Evolutionary conservation across 2,888 invertebrate genomes (phyloP).

Genomic region (Helleia helle): DNA sequence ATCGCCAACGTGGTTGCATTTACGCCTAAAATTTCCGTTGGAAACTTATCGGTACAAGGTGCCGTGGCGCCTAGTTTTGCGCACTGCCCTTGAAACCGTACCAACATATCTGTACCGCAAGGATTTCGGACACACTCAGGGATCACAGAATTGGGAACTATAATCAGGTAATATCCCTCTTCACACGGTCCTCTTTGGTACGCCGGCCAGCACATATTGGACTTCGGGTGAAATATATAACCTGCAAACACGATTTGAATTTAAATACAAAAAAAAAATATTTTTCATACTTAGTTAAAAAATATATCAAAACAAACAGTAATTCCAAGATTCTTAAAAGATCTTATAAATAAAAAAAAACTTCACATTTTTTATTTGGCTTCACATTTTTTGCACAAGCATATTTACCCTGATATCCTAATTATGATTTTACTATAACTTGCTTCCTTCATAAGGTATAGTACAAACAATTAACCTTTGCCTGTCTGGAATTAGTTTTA

Average conservation of each 20-base stretch:
- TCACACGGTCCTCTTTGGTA: slow-evolving; percentile 79
- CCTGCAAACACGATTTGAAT: slow-evolving; percentile 64
- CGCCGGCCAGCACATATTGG: slow-evolving; percentile 76
- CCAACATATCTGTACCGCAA: slow-evolving; percentile 68
- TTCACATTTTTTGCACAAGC: too few species aligned
- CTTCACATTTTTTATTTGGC: too few species aligned
- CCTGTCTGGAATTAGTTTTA: too few species aligned
- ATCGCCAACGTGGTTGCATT: slow-evolving; percentile 74
- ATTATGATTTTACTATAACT: too few species aligned
- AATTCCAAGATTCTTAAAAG: too few species aligned
- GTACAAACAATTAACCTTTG: too few species aligned
- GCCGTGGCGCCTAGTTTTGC: slow-evolving; percentile 39
- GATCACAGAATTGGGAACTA: slow-evolving; percentile 60
- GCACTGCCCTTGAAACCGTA: slow-evolving; percentile 61
- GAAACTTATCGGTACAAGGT: slow-evolving; percentile 50
- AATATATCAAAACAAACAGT: too few species aligned
- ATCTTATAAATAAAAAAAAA: too few species aligned
- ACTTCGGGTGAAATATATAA: slow-evolving; percentile 74
- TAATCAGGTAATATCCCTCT: slow-evolving; percentile 65
- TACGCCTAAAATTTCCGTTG: slow-evolving; percentile 66
- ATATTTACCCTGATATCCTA: too few species aligned
- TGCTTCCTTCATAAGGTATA: too few species aligned
- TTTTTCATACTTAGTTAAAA: too few species aligned
- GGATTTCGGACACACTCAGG: slow-evolving; percentile 77
- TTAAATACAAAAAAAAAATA: too few species aligned